A percentile compares a stretch with the other conserved stretches of the same genome.
These are phyloP conservation scores for Temnopleurus reevesii DNA, from an alignment of 53 echinoderm and acorn worm species.

Conservation along the genomic window DNA sequence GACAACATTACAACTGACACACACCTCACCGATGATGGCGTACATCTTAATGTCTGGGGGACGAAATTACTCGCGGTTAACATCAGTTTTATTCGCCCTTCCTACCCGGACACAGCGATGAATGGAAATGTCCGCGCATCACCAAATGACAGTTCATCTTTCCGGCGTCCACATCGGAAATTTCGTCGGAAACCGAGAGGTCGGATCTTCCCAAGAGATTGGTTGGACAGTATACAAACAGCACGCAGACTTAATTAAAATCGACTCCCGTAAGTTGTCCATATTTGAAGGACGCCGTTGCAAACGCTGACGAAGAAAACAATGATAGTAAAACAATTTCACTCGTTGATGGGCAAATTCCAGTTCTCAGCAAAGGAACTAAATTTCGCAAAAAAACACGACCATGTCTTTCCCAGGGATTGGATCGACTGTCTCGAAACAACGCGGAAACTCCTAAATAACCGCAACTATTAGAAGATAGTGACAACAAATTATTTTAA, in stretches of 20 bases:
- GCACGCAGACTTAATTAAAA: background rate
- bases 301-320: background rate
- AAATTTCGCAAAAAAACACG: too few species aligned
- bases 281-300: background rate
- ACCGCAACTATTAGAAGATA: too few species aligned
- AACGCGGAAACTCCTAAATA: too few species aligned
- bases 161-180: background rate
- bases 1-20: background rate
- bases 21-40: slow-evolving; percentile 1
- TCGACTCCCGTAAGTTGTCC: background rate
- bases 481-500: too few species aligned
- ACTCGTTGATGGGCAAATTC: background rate
- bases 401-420: too few species aligned
- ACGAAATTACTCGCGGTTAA: background rate
- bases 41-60: background rate
- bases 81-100: background rate
- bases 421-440: too few species aligned
- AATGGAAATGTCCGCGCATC: background rate
- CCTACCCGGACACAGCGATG: background rate
- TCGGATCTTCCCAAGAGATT: background rate
- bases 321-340: background rate
- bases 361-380: background rate
- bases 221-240: background rate
- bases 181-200: background rate
- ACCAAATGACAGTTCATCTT: background rate